Conservation (phyloP, 2,113 vertebrate species). For the Scomber colias region DNA sequence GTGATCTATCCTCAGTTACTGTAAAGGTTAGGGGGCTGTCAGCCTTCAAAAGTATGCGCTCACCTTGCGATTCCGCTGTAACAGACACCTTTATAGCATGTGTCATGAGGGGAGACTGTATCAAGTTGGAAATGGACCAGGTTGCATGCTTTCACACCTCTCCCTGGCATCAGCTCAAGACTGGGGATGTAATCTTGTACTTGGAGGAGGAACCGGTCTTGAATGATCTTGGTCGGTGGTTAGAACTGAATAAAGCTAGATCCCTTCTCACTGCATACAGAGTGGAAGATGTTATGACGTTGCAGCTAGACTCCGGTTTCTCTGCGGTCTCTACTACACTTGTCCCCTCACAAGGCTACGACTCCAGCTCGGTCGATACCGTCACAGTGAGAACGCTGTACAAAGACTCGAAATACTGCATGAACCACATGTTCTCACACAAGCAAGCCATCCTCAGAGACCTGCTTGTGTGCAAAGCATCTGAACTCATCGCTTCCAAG, state of each 20-base stretch:
- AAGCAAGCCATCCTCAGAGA: background rate
- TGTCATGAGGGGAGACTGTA: conserved; percentile 1
- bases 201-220: fast-evolving
- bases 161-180: background rate
- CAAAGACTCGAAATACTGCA: background rate
- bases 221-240: background rate
- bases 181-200: background rate
- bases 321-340: background rate
- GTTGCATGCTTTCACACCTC: background rate
- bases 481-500: background rate
- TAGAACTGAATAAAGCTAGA: no score
- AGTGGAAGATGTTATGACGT: background rate
- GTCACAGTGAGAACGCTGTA: background rate
- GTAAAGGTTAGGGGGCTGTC: conserved; percentile 7
- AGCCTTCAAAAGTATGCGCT: background rate
- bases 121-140: background rate
- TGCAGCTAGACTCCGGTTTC: background rate
- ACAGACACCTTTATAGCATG: background rate
- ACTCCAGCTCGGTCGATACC: no score
- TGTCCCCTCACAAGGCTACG: no score
- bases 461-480: background rate
- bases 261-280: background rate
- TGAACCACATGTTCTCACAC: conserved; percentile 21
- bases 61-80: conserved; percentile 1
- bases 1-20: fast-evolving